phyloP scores from a whole-genome alignment of 2,113 vertebrate species.

The Psephotus haematonotus region DNA sequence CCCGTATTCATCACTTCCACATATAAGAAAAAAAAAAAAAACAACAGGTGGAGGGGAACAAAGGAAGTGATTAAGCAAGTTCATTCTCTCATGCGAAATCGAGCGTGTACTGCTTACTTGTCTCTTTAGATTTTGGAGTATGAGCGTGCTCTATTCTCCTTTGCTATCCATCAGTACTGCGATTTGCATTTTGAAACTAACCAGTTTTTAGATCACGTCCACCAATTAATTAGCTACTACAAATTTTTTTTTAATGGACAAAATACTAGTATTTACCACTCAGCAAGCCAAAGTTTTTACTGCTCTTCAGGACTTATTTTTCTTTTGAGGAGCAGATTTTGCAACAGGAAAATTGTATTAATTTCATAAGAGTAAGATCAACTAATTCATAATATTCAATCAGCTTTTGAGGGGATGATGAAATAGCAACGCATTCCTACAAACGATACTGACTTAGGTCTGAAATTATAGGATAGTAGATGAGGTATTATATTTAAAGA shows the following conservation, averaged over 20 bases:
- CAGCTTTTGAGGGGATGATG: not conserved
- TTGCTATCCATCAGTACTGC: not conserved
- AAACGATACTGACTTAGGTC: not conserved
- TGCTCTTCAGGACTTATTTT: not conserved
- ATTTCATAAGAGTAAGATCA: not conserved
- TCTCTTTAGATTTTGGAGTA: not conserved
- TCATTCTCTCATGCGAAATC: not conserved
- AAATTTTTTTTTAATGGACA: not conserved
- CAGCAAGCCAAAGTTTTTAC: not conserved
- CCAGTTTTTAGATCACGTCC: not conserved
- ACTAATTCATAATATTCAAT: not conserved
- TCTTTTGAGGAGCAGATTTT: not conserved
- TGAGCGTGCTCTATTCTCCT: fast-evolving
- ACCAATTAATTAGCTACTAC: not conserved
- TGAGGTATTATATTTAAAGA: not conserved
- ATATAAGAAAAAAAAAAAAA: not conserved
- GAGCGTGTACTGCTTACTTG: not conserved
- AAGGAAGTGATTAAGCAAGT: fast-evolving
- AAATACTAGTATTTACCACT: not conserved
- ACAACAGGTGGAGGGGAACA: not conserved
- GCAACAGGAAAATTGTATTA: not conserved
- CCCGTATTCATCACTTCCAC: not conserved
- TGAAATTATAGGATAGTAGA: not conserved
- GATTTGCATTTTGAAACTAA: not conserved
- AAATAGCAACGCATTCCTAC: not conserved